phyloP scores from a whole-genome alignment of 2,888 invertebrate genomes.

The Frankliniella intonsa region DNA sequence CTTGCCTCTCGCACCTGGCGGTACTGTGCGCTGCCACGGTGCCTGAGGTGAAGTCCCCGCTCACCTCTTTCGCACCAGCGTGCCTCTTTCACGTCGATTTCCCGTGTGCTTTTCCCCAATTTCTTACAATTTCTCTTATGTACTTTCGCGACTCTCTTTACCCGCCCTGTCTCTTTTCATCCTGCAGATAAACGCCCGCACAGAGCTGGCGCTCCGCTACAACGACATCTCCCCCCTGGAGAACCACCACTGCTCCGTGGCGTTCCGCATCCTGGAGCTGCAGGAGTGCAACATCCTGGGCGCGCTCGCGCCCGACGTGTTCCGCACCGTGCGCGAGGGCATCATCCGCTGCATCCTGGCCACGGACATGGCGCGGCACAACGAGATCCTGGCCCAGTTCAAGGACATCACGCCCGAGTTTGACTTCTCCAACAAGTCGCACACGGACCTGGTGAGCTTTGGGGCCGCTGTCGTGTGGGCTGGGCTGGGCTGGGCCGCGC shows the following conservation, averaged over 20 bases:
- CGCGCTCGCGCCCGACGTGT: conserved; percentile 52
- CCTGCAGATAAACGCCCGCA: conserved; percentile 68
- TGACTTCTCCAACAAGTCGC: conserved; percentile 63
- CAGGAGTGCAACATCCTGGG: conserved; percentile 76
- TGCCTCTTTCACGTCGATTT: too few species aligned
- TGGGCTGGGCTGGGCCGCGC: background rate
- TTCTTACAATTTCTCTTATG: too few species aligned
- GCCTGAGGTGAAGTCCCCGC: too few species aligned
- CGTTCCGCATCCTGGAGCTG: conserved; percentile 72
- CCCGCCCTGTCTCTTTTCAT: background rate
- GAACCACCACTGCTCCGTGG: conserved; percentile 81
- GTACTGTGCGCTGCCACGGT: too few species aligned
- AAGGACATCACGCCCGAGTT: conserved; percentile 61
- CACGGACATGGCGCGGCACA: conserved; percentile 74
- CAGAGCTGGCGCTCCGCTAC: conserved; percentile 75
- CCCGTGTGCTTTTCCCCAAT: too few species aligned
- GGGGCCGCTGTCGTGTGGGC: background rate
- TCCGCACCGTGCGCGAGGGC: conserved; percentile 61
- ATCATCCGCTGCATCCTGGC: conserved; percentile 73
- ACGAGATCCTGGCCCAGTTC: conserved; percentile 69
- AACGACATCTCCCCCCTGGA: conserved; percentile 82
- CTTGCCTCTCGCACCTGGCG: too few species aligned
- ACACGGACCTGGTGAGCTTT: conserved; percentile 61
- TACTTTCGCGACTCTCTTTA: background rate
- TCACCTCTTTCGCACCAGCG: too few species aligned